These are phyloP conservation scores for Gallinago stenura DNA, from an alignment of 2,797 vertebrate species.

Conservation along the genomic window DNA sequence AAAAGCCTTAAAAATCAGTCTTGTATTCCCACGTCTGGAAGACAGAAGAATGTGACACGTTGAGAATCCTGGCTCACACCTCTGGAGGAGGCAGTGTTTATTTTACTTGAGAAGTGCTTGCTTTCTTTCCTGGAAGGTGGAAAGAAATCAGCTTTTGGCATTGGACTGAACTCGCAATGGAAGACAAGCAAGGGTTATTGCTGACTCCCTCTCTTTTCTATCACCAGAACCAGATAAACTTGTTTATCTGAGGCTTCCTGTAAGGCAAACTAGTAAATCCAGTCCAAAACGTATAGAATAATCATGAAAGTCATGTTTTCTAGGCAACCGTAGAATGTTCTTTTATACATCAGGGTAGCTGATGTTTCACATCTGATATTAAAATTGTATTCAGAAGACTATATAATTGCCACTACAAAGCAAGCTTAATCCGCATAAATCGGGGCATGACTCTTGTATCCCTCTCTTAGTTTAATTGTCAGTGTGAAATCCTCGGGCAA, in stretches of 20 bases:
- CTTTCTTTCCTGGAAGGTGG: conserved; percentile 39
- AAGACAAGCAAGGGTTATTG: neutral
- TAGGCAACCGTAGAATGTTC: conserved; percentile 29
- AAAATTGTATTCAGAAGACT: conserved; percentile 42
- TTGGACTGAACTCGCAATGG: neutral
- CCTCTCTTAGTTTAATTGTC: conserved; percentile 53
- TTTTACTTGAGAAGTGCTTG: neutral
- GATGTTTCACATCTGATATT: conserved; percentile 61
- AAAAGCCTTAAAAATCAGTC: neutral
- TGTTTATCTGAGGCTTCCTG: conserved; percentile 33
- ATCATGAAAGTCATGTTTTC: conserved; percentile 56
- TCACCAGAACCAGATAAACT: conserved; percentile 65
- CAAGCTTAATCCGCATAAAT: conserved; percentile 65
- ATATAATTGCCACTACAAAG: conserved; percentile 68
- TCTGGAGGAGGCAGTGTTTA: neutral
- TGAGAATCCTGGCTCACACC: neutral
- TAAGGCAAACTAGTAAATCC: conserved; percentile 54
- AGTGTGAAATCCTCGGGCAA: conserved; percentile 25
- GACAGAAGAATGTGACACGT: neutral
- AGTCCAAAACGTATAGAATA: conserved; percentile 44
- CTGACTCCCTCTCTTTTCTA: conserved; percentile 12
- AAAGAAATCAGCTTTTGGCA: conserved; percentile 21
- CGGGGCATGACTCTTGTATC: conserved; percentile 32
- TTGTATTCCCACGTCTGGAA: neutral
- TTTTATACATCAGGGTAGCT: conserved; percentile 41